A percentile compares a stretch with the other conserved stretches of the same genome.
Conservation (phyloP, 2,113 vertebrate genomes). For the human region DNA sequence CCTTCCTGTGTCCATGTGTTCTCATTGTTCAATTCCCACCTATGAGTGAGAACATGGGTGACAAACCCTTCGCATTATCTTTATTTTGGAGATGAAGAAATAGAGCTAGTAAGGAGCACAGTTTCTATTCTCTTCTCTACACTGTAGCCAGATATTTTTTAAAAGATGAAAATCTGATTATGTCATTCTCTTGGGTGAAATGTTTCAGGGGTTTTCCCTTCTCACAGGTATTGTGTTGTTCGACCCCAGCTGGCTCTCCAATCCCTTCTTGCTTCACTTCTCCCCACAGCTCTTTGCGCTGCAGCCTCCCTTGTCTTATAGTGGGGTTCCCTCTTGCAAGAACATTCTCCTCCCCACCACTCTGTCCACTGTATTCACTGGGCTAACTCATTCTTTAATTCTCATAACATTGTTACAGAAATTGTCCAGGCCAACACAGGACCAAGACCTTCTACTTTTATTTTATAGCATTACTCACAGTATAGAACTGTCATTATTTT, state of each 20-base stretch:
- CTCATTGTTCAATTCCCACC: too few relatives aligned
- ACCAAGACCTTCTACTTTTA: not conserved
- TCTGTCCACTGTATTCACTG: rapidly evolving
- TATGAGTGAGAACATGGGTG: too few relatives aligned
- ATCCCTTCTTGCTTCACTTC: rapidly evolving
- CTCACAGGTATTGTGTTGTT: rapidly evolving
- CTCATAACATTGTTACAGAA: not conserved
- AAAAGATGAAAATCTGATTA: not conserved
- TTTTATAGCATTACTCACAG: not conserved
- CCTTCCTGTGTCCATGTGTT: too few relatives aligned
- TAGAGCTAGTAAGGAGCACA: not conserved
- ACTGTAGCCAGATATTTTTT: not conserved
- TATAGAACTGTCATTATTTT: not conserved
- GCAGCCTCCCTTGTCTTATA: rapidly evolving
- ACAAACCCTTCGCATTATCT: not conserved
- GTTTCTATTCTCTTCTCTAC: not conserved
- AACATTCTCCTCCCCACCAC: rapidly evolving
- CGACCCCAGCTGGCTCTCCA: rapidly evolving
- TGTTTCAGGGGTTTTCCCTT: not conserved
- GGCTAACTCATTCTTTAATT: not conserved
- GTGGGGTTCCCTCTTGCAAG: not conserved
- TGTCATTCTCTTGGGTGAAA: not conserved
- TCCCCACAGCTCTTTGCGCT: rapidly evolving
- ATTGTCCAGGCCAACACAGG: not conserved
- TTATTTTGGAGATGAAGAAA: not conserved